phyloP scores from a whole-genome alignment of 2,888 invertebrate genomes.

The Drosophila helvetica region DNA sequence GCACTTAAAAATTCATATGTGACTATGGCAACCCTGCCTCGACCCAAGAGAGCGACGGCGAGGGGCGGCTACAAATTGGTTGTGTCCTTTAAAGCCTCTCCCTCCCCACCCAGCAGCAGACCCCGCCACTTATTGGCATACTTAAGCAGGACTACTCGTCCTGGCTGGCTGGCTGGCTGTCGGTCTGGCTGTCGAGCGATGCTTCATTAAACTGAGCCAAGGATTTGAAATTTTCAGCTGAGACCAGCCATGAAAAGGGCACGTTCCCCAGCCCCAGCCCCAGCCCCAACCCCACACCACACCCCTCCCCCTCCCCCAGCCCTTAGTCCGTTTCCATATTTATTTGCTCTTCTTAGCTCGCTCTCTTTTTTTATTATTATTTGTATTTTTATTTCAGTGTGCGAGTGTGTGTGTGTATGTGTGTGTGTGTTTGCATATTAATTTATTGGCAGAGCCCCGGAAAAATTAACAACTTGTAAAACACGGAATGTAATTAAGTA shows the following conservation, averaged over 20 bases:
- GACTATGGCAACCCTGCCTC: constrained; percentile 56
- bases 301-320: too few relatives aligned
- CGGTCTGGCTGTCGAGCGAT: not conserved
- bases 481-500: constrained; percentile 73
- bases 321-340: not conserved
- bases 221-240: constrained; percentile 42
- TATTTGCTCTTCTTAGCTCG: constrained; percentile 7
- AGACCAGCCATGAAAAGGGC: constrained; percentile 25
- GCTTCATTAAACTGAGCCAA: constrained; percentile 46
- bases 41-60: not conserved
- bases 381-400: constrained; percentile 16
- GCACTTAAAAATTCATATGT: constrained; percentile 79
- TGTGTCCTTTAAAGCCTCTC: constrained; percentile 54
- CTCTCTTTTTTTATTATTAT: not conserved
- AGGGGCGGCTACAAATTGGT: constrained; percentile 55
- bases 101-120: not conserved
- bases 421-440: constrained; percentile 38
- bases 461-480: constrained; percentile 52
- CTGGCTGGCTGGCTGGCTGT: not conserved
- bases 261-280: not conserved
- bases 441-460: constrained; percentile 45
- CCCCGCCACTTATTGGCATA: constrained; percentile 66
- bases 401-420: too few relatives aligned
- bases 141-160: constrained; percentile 51
- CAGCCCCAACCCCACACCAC: not conserved